Base-by-base conservation (phyloP, 2,113 vertebrate species). In the Glaucidium brasilianum region DNA sequence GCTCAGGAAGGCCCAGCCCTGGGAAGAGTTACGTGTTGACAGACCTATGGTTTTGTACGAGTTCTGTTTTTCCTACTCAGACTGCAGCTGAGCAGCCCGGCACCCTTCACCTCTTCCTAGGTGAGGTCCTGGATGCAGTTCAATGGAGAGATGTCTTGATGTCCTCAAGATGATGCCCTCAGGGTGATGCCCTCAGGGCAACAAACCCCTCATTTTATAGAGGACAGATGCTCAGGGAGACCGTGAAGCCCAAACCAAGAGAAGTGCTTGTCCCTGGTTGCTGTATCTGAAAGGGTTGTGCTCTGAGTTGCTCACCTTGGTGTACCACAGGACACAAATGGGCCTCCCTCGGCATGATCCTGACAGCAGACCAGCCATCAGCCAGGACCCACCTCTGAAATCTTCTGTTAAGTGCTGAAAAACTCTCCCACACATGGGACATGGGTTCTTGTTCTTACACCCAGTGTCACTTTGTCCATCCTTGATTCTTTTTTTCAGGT, bases 251-350 rank as follows among this genome's bases (percentile, higher is more conserved):
- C 25, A 72, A 20, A 55, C 37, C 58, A 67, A 50, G 80, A 73
- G 39, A 67, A 63, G 7, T 2, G 14, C 43, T 47, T 2, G 1
- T 14, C 49, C 34, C 49, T 59, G 34, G 16, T 5, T n/a, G 16
- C 43, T 53, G 27, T 29, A 35, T 23, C 30, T 37, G 30, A 53
- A 47, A 63, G 17, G 4, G 23, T 45, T 21, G 22, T 49, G 49
- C n/a, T 88, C 56, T 56, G 32, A 55, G 15, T 37, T 64, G 16
- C n/a, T 37, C n/a, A 30, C 67, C 9, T 43, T 43, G n/a, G 17
- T 5, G 4, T n/a, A 35, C 18, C 30, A 16, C 0, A 0, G 20
- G 20, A 56, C 29, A 32, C 26, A 37, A 60, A 41, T 6, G 5
- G 19, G 2, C 47, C 26, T 29, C 52, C 6, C 15, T 1, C 20